These are phyloP conservation scores for Plectropomus leopardus DNA, from an alignment of 2,113 vertebrate species.

Conservation along the genomic window DNA sequence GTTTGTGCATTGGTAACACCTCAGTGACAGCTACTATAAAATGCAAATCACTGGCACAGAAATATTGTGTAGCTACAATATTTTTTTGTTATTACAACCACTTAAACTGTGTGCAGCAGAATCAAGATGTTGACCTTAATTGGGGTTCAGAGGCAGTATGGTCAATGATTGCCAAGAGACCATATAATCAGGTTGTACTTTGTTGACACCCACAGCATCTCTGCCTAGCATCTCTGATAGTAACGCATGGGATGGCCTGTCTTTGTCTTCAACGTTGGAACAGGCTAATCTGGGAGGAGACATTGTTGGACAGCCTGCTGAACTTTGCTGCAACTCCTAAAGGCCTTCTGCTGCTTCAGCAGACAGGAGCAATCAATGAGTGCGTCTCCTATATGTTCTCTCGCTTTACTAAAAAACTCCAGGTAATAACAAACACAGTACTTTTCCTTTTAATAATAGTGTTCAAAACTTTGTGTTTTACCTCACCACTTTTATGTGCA, in stretches of 20 bases:
- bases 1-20: too few relatives aligned
- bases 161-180: not conserved
- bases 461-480: not conserved
- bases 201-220: not conserved
- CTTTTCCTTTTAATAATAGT: not conserved
- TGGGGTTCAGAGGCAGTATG: not conserved
- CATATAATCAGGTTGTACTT: not conserved
- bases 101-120: not conserved
- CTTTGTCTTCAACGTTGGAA: not conserved
- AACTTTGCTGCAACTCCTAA: conserved; percentile 94
- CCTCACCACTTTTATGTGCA: not conserved
- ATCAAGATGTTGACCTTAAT: not conserved
- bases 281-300: conserved; percentile 93
- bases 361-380: conserved; percentile 90
- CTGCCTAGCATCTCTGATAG: not conserved
- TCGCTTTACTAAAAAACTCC: conserved; percentile 90
- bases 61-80: too few relatives aligned
- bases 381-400: conserved; percentile 93
- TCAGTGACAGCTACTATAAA: not conserved
- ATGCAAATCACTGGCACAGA: not conserved
- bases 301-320: conserved; percentile 92
- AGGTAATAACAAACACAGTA: conserved; percentile 82
- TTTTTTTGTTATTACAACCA: not conserved
- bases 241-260: not conserved
- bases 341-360: conserved; percentile 93